A percentile compares a stretch with the other conserved stretches of the same genome.
These are phyloP conservation scores for Peromyscus aztecus DNA, from an alignment of 2,797 vertebrate species.

Conservation along the genomic window DNA sequence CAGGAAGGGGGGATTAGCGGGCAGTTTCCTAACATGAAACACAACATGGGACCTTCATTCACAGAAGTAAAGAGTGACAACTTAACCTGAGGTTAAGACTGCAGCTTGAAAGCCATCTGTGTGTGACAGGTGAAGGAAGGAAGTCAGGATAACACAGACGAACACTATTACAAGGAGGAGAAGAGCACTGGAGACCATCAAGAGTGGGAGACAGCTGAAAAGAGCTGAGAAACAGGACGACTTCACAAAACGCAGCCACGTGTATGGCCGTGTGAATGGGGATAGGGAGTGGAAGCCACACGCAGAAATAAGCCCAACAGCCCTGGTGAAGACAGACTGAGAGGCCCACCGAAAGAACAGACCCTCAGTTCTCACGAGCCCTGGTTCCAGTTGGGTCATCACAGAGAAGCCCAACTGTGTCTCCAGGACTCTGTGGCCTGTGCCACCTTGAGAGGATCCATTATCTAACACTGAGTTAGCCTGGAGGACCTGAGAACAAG, in stretches of 20 bases:
- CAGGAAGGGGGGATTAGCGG: not conserved
- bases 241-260: not conserved
- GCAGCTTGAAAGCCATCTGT: not conserved
- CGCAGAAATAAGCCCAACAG: no score
- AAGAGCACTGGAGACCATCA: not conserved
- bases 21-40: conserved; percentile 44
- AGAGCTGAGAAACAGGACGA: not conserved
- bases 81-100: not conserved
- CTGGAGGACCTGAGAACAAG: not conserved
- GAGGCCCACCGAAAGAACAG: not conserved
- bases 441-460: not conserved
- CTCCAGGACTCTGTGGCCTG: not conserved
- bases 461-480: not conserved
- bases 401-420: not conserved
- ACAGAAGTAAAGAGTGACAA: not conserved
- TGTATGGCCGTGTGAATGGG: not conserved
- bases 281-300: not conserved
- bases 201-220: not conserved
- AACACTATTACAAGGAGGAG: not conserved
- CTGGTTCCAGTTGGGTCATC: not conserved
- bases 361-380: not conserved
- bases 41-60: not conserved
- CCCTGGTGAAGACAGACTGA: no score
- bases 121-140: not conserved
- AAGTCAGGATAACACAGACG: not conserved